A percentile compares a stretch with the other conserved stretches of the same genome.
phyloP scores from a whole-genome alignment of 2,113 vertebrate genomes.

The Abramis brama region DNA sequence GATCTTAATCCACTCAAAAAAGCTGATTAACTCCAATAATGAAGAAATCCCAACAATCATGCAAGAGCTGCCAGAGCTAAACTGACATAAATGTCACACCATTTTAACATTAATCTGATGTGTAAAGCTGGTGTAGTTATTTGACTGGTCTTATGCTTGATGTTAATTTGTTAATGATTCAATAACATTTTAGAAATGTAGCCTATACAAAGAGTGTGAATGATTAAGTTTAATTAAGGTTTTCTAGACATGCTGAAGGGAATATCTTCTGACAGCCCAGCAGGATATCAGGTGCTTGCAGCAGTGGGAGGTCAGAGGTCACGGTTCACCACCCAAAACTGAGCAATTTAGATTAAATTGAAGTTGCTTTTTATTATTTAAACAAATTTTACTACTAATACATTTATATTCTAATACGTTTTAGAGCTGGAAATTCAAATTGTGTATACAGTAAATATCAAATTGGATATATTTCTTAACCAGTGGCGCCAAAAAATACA shows the following conservation, averaged over 20 bases:
- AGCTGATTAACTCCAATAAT: slow-evolving; percentile 7
- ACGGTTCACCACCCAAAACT: slow-evolving; percentile 7
- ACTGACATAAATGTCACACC: background rate
- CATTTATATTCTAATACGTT: background rate
- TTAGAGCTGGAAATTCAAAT: background rate
- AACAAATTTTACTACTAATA: background rate
- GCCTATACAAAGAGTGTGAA: background rate
- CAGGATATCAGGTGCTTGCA: slow-evolving; percentile 12
- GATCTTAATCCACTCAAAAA: slow-evolving; percentile 2
- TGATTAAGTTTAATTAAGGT: slow-evolving; percentile 28
- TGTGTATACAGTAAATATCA: background rate
- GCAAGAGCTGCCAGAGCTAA: background rate
- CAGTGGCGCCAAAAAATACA: background rate
- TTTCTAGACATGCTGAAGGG: slow-evolving; percentile 2
- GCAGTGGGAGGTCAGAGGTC: slow-evolving; percentile 6
- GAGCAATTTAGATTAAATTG: background rate
- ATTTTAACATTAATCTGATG: background rate
- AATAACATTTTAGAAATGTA: background rate
- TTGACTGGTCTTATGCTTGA: background rate
- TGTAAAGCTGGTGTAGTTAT: background rate
- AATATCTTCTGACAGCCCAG: slow-evolving; percentile 33
- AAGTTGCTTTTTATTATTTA: background rate
- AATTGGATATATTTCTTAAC: background rate
- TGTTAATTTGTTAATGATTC: background rate
- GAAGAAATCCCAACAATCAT: background rate